phyloP scores from a whole-genome alignment of 2,888 invertebrate genomes.

The Acleris cristana region DNA sequence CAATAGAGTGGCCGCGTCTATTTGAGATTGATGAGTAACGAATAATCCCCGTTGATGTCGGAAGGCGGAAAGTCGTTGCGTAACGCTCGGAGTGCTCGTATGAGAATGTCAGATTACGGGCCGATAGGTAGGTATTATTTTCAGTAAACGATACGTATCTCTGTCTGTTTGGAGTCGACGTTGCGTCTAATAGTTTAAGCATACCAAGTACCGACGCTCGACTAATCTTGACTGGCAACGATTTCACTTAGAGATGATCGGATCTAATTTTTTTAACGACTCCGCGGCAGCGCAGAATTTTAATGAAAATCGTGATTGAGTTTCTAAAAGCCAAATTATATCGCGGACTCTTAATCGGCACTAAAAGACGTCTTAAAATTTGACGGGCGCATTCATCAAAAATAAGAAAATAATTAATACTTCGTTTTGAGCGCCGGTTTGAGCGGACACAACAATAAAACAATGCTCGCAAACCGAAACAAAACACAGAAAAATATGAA shows the following conservation, averaged over 20 bases:
- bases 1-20: constrained; percentile 77
- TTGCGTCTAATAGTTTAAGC: constrained; percentile 75
- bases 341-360: constrained; percentile 63
- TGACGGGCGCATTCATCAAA: constrained; percentile 74
- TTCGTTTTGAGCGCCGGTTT: constrained; percentile 62
- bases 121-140: constrained; percentile 66
- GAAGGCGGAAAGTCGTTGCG: constrained; percentile 72
- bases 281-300: constrained; percentile 51
- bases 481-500: constrained; percentile 84
- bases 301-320: constrained; percentile 68
- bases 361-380: constrained; percentile 64
- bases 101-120: constrained; percentile 73
- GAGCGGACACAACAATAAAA: constrained; percentile 75
- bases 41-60: constrained; percentile 71
- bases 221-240: constrained; percentile 73
- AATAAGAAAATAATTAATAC: constrained; percentile 83
- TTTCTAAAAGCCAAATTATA: constrained; percentile 64
- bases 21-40: constrained; percentile 80
- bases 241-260: constrained; percentile 56
- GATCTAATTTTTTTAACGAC: constrained; percentile 40
- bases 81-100: constrained; percentile 59
- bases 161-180: constrained; percentile 68
- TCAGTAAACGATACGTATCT: constrained; percentile 79
- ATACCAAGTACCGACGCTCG: constrained; percentile 57
- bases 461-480: constrained; percentile 79